These are phyloP conservation scores for Merops nubicus DNA, from an alignment of 2,113 vertebrate species.

Conservation along the genomic window DNA sequence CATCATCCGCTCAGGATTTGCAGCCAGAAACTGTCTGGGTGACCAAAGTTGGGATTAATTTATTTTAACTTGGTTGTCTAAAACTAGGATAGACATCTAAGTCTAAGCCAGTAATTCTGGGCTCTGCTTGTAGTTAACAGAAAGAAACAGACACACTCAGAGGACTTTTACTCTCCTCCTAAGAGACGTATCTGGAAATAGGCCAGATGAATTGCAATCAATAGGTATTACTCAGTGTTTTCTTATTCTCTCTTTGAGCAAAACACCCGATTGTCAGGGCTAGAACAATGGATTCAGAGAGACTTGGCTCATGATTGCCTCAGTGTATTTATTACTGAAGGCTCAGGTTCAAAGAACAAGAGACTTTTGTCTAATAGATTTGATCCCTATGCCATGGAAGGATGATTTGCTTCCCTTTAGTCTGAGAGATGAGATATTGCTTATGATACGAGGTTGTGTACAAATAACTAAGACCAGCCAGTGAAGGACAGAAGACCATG, in stretches of 20 bases:
- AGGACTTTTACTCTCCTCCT: not conserved
- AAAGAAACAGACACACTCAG: not conserved
- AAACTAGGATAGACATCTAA: not conserved
- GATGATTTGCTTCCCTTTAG: not conserved
- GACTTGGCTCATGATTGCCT: not conserved
- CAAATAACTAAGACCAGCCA: not conserved
- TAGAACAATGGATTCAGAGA: not conserved
- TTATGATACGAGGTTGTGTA: not conserved
- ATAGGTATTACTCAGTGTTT: not conserved
- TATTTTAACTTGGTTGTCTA: not conserved
- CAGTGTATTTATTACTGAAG: not conserved
- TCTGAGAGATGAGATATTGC: not conserved
- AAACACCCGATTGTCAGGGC: rapidly evolving
- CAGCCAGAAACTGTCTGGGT: not conserved
- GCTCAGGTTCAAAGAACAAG: not conserved
- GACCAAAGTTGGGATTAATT: not conserved
- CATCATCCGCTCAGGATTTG: not conserved
- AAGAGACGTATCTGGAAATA: not conserved
- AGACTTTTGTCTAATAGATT: not conserved
- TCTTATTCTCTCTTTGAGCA: not conserved
- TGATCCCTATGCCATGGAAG: not conserved
- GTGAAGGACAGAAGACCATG: not conserved
- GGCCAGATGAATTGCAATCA: not conserved
- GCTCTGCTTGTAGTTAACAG: not conserved
- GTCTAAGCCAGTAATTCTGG: not conserved